Percentiles rank a stretch among this genome's conserved stretches.
These are phyloP conservation scores for Notothenia rossii DNA, from an alignment of 2,113 vertebrate species.

Conservation along the genomic window DNA sequence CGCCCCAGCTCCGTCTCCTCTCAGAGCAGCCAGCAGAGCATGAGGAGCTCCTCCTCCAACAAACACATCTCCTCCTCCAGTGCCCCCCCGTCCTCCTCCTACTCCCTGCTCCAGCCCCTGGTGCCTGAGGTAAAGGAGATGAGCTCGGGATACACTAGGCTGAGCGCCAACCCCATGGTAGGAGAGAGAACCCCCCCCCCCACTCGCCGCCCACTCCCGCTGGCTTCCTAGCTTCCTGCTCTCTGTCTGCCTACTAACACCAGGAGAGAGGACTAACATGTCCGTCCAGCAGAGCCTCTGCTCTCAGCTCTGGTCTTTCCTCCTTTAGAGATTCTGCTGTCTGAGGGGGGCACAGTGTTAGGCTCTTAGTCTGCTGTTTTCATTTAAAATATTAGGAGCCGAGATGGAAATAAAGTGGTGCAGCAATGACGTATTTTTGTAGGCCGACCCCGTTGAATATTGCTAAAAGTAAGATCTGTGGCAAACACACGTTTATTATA, in stretches of 20 bases:
- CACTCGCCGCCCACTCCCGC: constrained; percentile 30
- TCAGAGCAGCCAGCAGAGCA: constrained; percentile 80
- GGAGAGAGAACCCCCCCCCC: constrained; percentile 70
- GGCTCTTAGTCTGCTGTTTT: constrained; percentile 45
- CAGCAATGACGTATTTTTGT: too few species aligned
- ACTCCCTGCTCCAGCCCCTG: constrained; percentile 81
- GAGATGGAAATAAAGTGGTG: neutral
- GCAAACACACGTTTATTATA: too few species aligned
- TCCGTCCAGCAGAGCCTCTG: constrained; percentile 32
- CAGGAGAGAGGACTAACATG: constrained; percentile 16
- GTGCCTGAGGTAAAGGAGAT: constrained; percentile 84
- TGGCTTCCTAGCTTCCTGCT: too few species aligned
- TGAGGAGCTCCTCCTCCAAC: constrained; percentile 79
- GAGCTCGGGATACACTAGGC: constrained; percentile 82
- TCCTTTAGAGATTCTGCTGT: neutral
- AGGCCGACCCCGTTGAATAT: neutral
- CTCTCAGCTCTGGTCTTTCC: neutral
- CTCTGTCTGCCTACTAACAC: too few species aligned
- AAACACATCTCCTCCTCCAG: constrained; percentile 77
- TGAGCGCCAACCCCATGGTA: constrained; percentile 84
- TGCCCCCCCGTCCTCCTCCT: constrained; percentile 73
- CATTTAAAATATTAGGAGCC: too few species aligned
- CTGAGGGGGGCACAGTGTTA: neutral
- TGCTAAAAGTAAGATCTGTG: too few species aligned
- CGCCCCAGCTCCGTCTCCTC: constrained; percentile 78